Base-by-base conservation (phyloP, 1,140 invertebrate species). In the Ips typographus region DNA sequence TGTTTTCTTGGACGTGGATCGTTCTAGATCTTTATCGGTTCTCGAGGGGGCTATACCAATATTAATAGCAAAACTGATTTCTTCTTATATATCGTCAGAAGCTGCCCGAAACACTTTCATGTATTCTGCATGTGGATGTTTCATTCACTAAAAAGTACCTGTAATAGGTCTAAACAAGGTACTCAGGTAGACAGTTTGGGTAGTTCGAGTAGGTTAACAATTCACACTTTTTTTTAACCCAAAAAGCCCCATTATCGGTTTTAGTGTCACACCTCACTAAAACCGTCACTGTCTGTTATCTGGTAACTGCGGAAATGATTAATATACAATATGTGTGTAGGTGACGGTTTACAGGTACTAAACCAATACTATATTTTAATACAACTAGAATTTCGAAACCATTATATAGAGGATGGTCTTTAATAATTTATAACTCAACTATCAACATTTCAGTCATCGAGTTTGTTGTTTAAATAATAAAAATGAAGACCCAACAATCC, bases 11-110 rank as follows among this genome's bases (percentile, higher is more conserved):
- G 38, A 57, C 39, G 39, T 57, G 36, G 40, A 57, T 57, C 55
- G 39, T 57, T 57, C 40, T 40, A 57, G 55, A 57, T 57, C 5
- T n/a, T 57, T 57, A 57, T 57, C 55, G 44, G 44, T 22, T 22
- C 7, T 49, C 6, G 1, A 1, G 44, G 22, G 44, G 22, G 22
- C 44, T 22, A 22, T 22, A 22, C 22, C 22, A 22, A 22, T 22
- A 22, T 22, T 22, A 22, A 22, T 49, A 49, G 44, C 44, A 49
- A 22, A 22, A 49, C 44, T 49, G 6, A 8, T 49, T 49, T 49
- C 6, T 49, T 22, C 2, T 49, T 49, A 49, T 49, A 49, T 8
- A 8, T 49, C 7, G 44, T 8, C 6, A 22, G 22, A 49, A 49
- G 22, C 44, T 49, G 22, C 44, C 44, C 22, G 44, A 49, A 3